These are phyloP conservation scores for Labeo catla DNA, from an alignment of 2,113 vertebrate genomes.

Conservation along the genomic window DNA sequence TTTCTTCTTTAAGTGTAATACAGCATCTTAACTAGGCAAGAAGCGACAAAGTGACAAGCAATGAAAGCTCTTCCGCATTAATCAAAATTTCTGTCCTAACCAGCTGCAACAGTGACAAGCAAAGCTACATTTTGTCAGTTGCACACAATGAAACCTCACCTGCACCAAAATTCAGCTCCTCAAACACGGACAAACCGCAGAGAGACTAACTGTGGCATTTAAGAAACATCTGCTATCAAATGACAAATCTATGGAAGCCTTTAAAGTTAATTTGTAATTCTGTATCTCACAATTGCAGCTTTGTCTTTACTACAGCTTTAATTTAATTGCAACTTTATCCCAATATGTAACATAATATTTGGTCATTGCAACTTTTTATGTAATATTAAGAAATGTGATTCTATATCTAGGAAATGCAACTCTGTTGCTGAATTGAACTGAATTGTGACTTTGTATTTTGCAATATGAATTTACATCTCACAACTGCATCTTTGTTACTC, in stretches of 20 bases:
- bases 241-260: not conserved
- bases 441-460: not conserved
- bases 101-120: not conserved
- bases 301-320: too few species aligned
- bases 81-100: conserved; percentile 1
- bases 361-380: not conserved
- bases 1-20: not conserved
- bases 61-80: not conserved
- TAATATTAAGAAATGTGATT: too few species aligned
- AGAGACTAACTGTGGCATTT: not conserved
- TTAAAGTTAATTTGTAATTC: not conserved
- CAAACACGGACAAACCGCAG: not conserved
- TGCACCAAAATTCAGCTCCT: conserved; percentile 2
- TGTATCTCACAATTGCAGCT: not conserved
- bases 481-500: not conserved
- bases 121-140: not conserved
- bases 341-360: not conserved
- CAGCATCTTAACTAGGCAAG: not conserved
- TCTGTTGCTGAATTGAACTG: not conserved
- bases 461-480: not conserved
- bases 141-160: not conserved
- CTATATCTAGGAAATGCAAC: not conserved
- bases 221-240: not conserved
- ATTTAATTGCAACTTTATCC: not conserved
- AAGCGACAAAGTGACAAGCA: conserved; percentile 6